A percentile compares a stretch with the other conserved stretches of the same genome.
These are phyloP conservation scores for Pheucticus melanocephalus DNA, from an alignment of 2,113 vertebrate genomes.

Conservation along the genomic window DNA sequence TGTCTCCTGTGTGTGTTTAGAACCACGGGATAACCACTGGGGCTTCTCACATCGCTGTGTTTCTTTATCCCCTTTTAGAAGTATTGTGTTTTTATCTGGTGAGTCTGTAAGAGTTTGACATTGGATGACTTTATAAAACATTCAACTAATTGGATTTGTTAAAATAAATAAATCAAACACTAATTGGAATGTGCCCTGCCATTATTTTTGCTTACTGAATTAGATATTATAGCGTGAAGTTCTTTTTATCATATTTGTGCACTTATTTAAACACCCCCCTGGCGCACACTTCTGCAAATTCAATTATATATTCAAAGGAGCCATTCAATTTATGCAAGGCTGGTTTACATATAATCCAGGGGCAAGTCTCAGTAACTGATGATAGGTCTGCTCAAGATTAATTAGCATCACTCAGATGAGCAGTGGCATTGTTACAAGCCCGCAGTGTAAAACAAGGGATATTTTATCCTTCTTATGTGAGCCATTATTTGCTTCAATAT, in stretches of 20 bases:
- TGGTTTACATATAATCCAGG: constrained; percentile 77
- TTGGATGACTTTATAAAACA: constrained; percentile 83
- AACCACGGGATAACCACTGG: neutral
- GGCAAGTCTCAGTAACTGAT: constrained; percentile 65
- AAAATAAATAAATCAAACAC: constrained; percentile 83
- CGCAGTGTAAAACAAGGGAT: constrained; percentile 27
- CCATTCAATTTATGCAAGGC: constrained; percentile 76
- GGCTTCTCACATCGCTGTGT: neutral
- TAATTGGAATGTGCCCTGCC: constrained; percentile 78
- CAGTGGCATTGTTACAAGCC: constrained; percentile 52
- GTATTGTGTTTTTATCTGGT: constrained; percentile 19
- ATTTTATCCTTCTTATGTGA: constrained; percentile 13
- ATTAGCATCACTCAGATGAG: constrained; percentile 69
- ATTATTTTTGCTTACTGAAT: constrained; percentile 84
- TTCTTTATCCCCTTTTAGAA: constrained; percentile 34
- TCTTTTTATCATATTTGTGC: constrained; percentile 82
- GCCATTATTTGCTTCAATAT: neutral
- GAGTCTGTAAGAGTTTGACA: constrained; percentile 73
- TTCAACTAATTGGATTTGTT: constrained; percentile 81
- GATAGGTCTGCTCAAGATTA: constrained; percentile 71
- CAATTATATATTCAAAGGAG: constrained; percentile 80
- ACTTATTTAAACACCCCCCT: constrained; percentile 81
- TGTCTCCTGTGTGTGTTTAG: neutral
- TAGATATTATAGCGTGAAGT: constrained; percentile 77
- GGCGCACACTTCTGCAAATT: constrained; percentile 77